These are phyloP conservation scores for Aramus guarauna DNA, from an alignment of 2,113 vertebrate species.

Conservation along the genomic window DNA sequence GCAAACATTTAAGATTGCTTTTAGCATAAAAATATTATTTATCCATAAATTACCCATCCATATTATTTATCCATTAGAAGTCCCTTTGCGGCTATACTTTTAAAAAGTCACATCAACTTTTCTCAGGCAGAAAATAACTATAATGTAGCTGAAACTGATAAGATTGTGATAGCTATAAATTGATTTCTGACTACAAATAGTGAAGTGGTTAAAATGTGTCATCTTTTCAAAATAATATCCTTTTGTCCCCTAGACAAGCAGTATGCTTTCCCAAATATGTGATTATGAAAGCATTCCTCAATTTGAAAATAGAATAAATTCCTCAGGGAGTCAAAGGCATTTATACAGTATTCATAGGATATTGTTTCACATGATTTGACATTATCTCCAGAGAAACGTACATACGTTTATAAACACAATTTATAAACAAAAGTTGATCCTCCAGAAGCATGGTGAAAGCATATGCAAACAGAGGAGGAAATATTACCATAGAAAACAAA, in stretches of 20 bases:
- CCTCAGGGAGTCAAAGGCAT: neutral
- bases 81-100: neutral
- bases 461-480: neutral
- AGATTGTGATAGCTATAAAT: neutral
- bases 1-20: slow-evolving; percentile 64
- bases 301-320: neutral
- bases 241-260: neutral
- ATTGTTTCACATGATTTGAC: neutral
- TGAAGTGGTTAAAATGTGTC: neutral
- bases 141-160: neutral
- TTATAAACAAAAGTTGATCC: neutral
- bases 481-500: neutral
- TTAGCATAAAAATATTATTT: slow-evolving; percentile 62
- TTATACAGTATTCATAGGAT: neutral
- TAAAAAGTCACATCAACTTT: neutral
- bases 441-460: neutral
- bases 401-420: neutral
- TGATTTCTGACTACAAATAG: neutral
- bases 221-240: slow-evolving; percentile 9
- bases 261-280: neutral
- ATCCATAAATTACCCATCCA: slow-evolving; percentile 24
- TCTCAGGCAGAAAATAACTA: neutral
- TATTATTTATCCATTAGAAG: slow-evolving; percentile 60
- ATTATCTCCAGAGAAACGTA: neutral
- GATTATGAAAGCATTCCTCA: slow-evolving; percentile 19